phyloP scores from a whole-genome alignment of 2,888 invertebrate species.

The Zootermopsis nevadensis region DNA sequence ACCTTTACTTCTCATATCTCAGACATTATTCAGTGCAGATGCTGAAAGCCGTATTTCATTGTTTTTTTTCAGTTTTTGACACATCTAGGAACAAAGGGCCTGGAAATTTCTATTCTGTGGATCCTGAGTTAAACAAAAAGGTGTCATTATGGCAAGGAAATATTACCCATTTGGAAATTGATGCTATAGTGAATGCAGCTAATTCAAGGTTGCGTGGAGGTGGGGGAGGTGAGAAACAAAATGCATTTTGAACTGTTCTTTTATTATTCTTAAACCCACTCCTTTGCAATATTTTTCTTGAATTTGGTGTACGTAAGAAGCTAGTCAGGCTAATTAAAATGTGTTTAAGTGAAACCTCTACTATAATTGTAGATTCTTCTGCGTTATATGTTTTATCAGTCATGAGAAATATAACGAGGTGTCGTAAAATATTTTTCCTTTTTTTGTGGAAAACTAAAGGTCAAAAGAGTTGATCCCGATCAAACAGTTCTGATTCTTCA shows the following conservation, averaged over 20 bases:
- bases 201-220: conserved; percentile 81
- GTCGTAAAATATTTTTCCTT: too few species aligned
- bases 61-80: conserved; percentile 17
- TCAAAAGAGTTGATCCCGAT: too few species aligned
- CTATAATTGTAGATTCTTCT: too few species aligned
- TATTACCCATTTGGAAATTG: conserved; percentile 85
- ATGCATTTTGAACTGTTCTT: background rate
- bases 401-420: too few species aligned
- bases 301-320: too few species aligned
- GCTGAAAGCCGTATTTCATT: background rate
- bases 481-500: too few species aligned
- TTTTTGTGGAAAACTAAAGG: too few species aligned
- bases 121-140: conserved; percentile 68
- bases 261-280: background rate
- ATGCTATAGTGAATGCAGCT: conserved; percentile 92
- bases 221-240: conserved; percentile 72
- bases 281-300: too few species aligned
- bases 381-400: too few species aligned
- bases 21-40: background rate
- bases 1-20: background rate
- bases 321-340: too few species aligned
- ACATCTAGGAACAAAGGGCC: background rate
- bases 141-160: conserved; percentile 80
- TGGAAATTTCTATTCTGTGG: conserved; percentile 56
- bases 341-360: too few species aligned